Conservation (phyloP, 2,797 vertebrate species). For the Spondyliosoma cantharus region DNA sequence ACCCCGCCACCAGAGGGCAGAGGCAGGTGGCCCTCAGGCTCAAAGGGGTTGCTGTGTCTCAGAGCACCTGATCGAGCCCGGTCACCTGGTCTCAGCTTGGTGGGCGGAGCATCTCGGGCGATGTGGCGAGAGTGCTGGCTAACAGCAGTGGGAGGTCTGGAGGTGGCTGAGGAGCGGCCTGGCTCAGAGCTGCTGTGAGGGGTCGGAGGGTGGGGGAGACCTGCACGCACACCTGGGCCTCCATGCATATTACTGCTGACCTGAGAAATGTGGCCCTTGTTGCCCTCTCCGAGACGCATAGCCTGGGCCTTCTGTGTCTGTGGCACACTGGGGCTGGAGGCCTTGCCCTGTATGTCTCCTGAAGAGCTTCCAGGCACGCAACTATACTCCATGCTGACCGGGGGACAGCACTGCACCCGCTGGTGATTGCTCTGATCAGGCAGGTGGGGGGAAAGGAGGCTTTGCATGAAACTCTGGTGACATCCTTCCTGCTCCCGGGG, state of each 20-base stretch:
- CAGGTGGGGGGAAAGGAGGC: constrained; percentile 92
- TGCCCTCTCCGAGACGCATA: constrained; percentile 92
- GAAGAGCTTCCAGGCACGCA: constrained; percentile 90
- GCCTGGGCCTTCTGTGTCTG: constrained; percentile 89
- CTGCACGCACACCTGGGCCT: constrained; percentile 84
- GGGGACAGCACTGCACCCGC: constrained; percentile 91
- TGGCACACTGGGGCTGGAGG: constrained; percentile 92
- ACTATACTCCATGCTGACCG: constrained; percentile 92
- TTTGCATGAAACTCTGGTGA: constrained; percentile 98
- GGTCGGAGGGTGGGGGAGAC: constrained; percentile 88
- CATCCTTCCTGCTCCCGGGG: constrained; percentile 92
- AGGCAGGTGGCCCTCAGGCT: constrained; percentile 90
- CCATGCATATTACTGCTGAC: constrained; percentile 93
- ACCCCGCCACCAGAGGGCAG: constrained; percentile 90
- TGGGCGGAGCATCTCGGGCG: constrained; percentile 85
- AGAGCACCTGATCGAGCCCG: constrained; percentile 89
- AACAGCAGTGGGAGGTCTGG: constrained; percentile 88
- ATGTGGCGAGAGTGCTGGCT: constrained; percentile 93
- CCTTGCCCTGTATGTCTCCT: constrained; percentile 92
- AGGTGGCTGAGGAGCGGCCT: constrained; percentile 87
- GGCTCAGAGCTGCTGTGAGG: constrained; percentile 92
- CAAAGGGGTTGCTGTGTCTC: constrained; percentile 92
- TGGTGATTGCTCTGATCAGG: constrained; percentile 93
- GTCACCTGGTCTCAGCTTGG: constrained; percentile 92
- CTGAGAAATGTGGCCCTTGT: constrained; percentile 93